Evolutionary conservation across 2,797 vertebrate species (phyloP), one percentile per base, ranked within the genome.

Genomic region (Crypturellus tataupa): DNA sequence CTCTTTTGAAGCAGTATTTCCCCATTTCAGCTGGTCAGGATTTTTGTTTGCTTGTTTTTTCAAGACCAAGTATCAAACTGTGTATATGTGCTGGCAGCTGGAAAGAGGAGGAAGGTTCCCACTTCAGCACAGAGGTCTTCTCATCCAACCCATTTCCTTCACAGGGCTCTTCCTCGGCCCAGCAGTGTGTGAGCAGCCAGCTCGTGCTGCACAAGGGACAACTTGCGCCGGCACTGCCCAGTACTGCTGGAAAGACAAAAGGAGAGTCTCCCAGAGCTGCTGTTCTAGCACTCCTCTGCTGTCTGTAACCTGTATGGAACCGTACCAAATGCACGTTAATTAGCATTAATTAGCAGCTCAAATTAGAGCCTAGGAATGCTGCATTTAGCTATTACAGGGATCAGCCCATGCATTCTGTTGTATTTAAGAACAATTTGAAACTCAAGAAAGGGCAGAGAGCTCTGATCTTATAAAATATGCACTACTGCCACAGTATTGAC

Each of bases 161-260:
- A 42, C 37, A 51, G 27, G 31, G 47, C 23, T 69, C 25, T 80
- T 77, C 42, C 27, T 93, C 24, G 12, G 35, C 40, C 40, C 75
- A 51, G 3, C 49, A 87, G 27, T 5, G 16, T 29, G 53, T 60
- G 82, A 87, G 40, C 24, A 14, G 31, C 42, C 27, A 58, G 46
- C 27, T 58, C 21, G 6, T 27, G 27, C 12, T 21, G 24, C 1
- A 0, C 35, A 46, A 40, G 40, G 47, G 40, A 53, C 56, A 77
- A n/a, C 12, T 63, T 88, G 83, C 59, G 46, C 51, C 20, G 59
- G 69, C 70, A 65, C 59, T n/a, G 39, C 29, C 46, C 0, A 0
- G 18, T n/a, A 24, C 49, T 56, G 46, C 53, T 89, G 72, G 31
- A 70, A 91, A 89, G 83, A 79, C 63, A 53, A 90, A 95, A 88